Evolutionary conservation across 2,888 invertebrate genomes (phyloP).

Genomic region (Trichogramma evanescens): DNA sequence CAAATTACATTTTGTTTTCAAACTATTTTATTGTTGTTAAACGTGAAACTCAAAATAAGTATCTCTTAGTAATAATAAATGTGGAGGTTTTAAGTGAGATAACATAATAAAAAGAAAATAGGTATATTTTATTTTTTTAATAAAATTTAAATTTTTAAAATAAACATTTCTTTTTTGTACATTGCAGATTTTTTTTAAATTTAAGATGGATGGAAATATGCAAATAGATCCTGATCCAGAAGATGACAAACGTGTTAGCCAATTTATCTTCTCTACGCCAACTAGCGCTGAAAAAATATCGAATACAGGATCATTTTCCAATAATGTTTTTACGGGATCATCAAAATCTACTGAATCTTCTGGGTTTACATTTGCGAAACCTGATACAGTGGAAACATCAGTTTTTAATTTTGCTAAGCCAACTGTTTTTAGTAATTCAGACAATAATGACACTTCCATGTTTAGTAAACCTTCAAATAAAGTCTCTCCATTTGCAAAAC

Average conservation of each 20-base stretch:
- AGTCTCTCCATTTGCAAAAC: not conserved
- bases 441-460: too few relatives aligned
- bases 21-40: not conserved
- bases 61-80: not conserved
- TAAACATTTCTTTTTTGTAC: too few relatives aligned
- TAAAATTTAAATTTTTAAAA: not conserved
- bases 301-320: conserved; percentile 17
- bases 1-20: not conserved
- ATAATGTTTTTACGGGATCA: conserved; percentile 20
- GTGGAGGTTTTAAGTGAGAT: not conserved
- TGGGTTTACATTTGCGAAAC: conserved; percentile 30
- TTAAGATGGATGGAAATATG: conserved; percentile 20
- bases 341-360: conserved; percentile 6
- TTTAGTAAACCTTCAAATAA: not conserved
- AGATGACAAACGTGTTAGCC: conserved; percentile 7
- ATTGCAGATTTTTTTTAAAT: not conserved
- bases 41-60: not conserved
- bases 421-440: too few relatives aligned
- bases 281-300: conserved; percentile 24
- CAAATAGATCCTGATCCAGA: conserved; percentile 16
- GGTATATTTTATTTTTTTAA: not conserved
- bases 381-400: too few relatives aligned
- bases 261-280: conserved; percentile 32
- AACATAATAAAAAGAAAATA: not conserved
- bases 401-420: too few relatives aligned